phyloP scores from a whole-genome alignment of 2,113 vertebrate species.

The Podarcis cretensis region DNA sequence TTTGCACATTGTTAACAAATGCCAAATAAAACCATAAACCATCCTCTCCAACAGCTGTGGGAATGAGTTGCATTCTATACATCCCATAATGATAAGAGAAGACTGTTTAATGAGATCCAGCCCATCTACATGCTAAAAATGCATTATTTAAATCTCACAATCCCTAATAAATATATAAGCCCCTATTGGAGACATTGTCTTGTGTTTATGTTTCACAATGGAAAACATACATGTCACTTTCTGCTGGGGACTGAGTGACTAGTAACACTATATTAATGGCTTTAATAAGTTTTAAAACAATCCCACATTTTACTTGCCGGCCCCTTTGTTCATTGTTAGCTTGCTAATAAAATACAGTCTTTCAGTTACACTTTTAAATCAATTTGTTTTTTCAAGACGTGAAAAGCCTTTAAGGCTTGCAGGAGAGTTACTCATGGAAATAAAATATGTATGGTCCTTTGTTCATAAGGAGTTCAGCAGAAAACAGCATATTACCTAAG shows the following conservation, averaged over 20 bases:
- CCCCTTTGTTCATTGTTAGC: slow-evolving; percentile 52
- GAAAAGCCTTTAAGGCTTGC: slow-evolving; percentile 40
- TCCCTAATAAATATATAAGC: slow-evolving; percentile 57
- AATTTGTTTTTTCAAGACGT: slow-evolving; percentile 46
- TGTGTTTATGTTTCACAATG: slow-evolving; percentile 40
- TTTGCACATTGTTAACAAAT: slow-evolving; percentile 67
- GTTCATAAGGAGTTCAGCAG: slow-evolving; percentile 26
- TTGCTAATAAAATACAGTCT: slow-evolving; percentile 55
- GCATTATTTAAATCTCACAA: slow-evolving; percentile 54
- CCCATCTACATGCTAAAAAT: slow-evolving; percentile 49
- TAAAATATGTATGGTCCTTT: slow-evolving; percentile 33
- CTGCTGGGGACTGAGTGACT: slow-evolving; percentile 36
- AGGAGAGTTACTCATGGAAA: neutral
- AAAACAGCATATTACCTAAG: slow-evolving; percentile 33
- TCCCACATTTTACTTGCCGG: slow-evolving; percentile 52
- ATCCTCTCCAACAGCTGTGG: slow-evolving; percentile 50
- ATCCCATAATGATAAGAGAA: slow-evolving; percentile 47
- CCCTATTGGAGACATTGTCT: slow-evolving; percentile 40
- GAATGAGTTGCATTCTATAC: slow-evolving; percentile 35
- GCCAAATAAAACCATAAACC: slow-evolving; percentile 46
- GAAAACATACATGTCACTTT: slow-evolving; percentile 57
- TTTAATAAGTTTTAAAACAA: slow-evolving; percentile 64
- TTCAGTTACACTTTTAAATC: slow-evolving; percentile 55
- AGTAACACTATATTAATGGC: slow-evolving; percentile 55
- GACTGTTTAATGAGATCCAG: slow-evolving; percentile 55